Conservation (phyloP, 2,888 invertebrate species). For the Allacma fusca region DNA sequence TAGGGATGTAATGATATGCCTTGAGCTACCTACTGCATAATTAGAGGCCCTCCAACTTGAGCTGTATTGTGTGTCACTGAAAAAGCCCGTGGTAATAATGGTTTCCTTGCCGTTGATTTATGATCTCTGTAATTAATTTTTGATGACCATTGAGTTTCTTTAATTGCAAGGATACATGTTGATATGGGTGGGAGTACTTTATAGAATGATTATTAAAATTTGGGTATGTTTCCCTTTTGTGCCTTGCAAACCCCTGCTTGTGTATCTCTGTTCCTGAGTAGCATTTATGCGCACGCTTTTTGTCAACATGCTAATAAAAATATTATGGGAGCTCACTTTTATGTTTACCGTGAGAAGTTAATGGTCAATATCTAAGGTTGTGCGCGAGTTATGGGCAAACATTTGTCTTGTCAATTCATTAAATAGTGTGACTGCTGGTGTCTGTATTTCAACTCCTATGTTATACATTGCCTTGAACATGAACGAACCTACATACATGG, state of each 20-base stretch:
- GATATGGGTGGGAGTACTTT: neutral
- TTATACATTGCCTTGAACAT: neutral
- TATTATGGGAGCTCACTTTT: neutral
- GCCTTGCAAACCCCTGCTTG: too few species aligned
- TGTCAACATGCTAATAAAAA: neutral
- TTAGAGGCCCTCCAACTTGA: neutral
- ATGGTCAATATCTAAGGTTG: too few species aligned
- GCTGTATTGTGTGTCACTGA: neutral
- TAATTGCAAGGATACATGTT: neutral
- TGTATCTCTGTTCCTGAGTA: too few species aligned
- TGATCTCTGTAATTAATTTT: constrained; percentile 27
- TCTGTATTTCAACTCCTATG: too few species aligned
- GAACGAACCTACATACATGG: neutral
- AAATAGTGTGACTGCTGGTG: too few species aligned
- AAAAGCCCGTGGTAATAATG: neutral
- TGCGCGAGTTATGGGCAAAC: too few species aligned
- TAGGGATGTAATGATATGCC: neutral
- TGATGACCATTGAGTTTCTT: constrained; percentile 24
- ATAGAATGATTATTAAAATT: neutral
- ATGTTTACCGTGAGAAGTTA: neutral
- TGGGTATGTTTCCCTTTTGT: too few species aligned
- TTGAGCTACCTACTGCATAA: neutral
- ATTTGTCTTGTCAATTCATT: too few species aligned
- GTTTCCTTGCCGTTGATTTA: constrained; percentile 5
- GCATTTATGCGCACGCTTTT: neutral